A percentile compares a stretch with the other conserved stretches of the same genome.
Conservation (phyloP, 2,797 vertebrate species). For the Simalia tracyae region DNA sequence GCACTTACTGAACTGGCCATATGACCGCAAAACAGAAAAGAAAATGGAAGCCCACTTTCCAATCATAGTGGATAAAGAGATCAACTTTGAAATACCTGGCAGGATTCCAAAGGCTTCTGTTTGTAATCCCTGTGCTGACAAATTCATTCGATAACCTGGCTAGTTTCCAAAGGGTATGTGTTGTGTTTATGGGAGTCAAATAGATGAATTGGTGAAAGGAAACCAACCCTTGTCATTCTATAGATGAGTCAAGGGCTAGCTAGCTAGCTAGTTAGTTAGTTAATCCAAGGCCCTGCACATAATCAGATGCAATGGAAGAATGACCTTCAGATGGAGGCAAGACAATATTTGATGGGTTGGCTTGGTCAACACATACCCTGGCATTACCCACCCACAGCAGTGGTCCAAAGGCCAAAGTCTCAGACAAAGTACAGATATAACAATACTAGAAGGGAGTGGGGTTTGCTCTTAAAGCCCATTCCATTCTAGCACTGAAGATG, state of each 20-base stretch:
- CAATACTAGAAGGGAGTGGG: neutral
- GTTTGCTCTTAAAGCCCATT: too few species aligned
- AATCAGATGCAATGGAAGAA: neutral
- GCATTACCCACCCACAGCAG: neutral
- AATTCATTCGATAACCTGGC: neutral
- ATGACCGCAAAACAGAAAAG: neutral
- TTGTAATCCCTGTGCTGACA: neutral
- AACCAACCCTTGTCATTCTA: neutral
- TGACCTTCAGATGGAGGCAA: neutral
- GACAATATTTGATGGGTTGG: neutral
- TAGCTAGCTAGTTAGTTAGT: neutral
- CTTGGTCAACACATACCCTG: neutral
- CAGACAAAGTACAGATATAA: neutral
- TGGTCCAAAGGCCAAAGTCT: neutral
- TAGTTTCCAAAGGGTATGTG: neutral
- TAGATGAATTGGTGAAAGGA: neutral
- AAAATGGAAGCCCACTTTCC: neutral
- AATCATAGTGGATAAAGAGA: neutral
- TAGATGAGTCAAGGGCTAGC: neutral
- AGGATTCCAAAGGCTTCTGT: neutral
- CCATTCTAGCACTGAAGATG: too few species aligned
- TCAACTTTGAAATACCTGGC: neutral
- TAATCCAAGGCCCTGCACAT: neutral
- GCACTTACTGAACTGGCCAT: neutral
- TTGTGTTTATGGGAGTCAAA: neutral